These are phyloP conservation scores for Oreochromis mossambicus DNA, from an alignment of 2,797 vertebrate genomes.

Conservation along the genomic window DNA sequence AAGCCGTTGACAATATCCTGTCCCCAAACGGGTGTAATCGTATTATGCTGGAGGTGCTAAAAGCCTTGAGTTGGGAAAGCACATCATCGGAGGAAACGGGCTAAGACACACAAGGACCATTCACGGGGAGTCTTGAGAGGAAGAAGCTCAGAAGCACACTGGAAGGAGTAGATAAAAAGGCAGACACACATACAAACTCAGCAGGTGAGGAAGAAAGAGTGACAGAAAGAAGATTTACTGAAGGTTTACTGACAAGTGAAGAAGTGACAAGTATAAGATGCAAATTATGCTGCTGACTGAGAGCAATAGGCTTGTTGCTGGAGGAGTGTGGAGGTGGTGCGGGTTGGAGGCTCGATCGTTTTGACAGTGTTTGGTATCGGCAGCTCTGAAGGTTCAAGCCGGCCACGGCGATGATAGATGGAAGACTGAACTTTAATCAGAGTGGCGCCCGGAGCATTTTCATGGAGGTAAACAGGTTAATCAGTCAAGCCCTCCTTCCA, in stretches of 20 bases:
- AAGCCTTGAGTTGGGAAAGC: constrained; percentile 55
- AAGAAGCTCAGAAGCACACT: constrained; percentile 19
- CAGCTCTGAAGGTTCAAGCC: constrained; percentile 37
- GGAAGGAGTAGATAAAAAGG: constrained; percentile 15
- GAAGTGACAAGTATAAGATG: constrained; percentile 51
- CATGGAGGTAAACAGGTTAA: constrained; percentile 80
- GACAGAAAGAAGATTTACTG: background rate
- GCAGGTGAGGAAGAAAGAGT: constrained; percentile 1
- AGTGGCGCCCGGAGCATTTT: constrained; percentile 76
- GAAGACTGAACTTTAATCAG: constrained; percentile 81
- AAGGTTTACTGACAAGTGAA: constrained; percentile 15
- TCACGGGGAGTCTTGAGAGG: background rate
- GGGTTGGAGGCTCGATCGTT: background rate
- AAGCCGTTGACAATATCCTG: constrained; percentile 54
- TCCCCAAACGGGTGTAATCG: constrained; percentile 67
- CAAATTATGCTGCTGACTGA: constrained; percentile 45
- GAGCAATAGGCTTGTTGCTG: constrained; percentile 34
- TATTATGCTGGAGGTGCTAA: constrained; percentile 67
- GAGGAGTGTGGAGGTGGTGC: constrained; percentile 2
- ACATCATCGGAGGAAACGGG: constrained; percentile 37
- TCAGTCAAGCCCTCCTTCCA: constrained; percentile 75
- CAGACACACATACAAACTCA: constrained; percentile 1
- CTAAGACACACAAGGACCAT: constrained; percentile 4
- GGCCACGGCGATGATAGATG: constrained; percentile 73
- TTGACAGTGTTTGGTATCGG: constrained; percentile 40